These are phyloP conservation scores for Petrocephalus sullivani DNA, from an alignment of 2,797 vertebrate species.

Conservation along the genomic window DNA sequence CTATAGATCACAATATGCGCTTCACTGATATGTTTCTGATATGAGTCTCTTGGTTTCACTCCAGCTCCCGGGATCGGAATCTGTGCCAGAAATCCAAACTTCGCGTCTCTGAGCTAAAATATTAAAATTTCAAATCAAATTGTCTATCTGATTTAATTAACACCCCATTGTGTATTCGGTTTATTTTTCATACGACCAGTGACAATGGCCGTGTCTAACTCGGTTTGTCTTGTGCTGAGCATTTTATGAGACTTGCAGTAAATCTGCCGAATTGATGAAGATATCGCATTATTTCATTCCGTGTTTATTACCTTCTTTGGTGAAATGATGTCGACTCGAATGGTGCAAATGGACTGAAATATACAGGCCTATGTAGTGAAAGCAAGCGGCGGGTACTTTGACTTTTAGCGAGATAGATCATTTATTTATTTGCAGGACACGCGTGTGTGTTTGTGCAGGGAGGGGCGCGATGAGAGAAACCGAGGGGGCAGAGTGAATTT, in stretches of 20 bases:
- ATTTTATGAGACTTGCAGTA: not conserved
- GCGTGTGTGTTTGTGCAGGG: constrained; percentile 16
- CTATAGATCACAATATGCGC: constrained; percentile 20
- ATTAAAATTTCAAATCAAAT: constrained; percentile 9
- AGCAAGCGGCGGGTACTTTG: not conserved
- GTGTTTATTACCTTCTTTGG: not conserved
- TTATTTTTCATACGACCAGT: not conserved
- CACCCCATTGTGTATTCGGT: not conserved
- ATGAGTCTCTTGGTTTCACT: constrained; percentile 10
- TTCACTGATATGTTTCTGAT: constrained; percentile 16
- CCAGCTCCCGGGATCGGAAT: not conserved
- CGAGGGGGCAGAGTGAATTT: not conserved
- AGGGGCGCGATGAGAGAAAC: not conserved
- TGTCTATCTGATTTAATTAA: constrained; percentile 13
- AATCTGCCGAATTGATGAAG: not conserved
- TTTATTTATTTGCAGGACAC: constrained; percentile 13
- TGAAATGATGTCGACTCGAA: not conserved
- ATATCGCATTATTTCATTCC: not conserved
- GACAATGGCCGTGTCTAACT: not conserved
- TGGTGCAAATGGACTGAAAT: not conserved
- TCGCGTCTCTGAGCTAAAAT: not conserved
- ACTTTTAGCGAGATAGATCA: not conserved
- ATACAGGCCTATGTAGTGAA: not conserved
- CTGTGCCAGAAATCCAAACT: not conserved
- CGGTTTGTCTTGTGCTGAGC: not conserved